Evolutionary conservation across 2,113 vertebrate species (phyloP).

Genomic region (Pantherophis guttatus): DNA sequence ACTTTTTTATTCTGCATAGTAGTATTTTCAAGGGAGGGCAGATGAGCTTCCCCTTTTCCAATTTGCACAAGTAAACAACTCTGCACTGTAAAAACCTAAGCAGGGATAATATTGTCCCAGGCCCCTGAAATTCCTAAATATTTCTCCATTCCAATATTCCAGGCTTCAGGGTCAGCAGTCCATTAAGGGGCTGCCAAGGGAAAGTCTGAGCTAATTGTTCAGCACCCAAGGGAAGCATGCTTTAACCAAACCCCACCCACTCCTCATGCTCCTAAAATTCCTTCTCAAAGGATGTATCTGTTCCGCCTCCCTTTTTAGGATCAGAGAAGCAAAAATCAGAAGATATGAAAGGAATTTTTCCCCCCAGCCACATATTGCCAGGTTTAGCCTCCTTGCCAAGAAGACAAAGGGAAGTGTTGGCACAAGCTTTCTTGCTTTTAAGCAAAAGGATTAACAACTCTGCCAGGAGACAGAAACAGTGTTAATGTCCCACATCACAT

Average conservation of each 20-base stretch:
- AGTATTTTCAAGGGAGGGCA: background rate
- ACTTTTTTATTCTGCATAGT: background rate
- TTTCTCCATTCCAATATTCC: background rate
- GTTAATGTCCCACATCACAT: background rate
- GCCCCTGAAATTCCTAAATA: background rate
- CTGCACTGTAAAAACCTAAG: background rate
- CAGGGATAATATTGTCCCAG: no score
- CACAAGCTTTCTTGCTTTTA: background rate
- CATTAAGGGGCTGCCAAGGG: background rate
- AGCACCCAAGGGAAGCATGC: background rate
- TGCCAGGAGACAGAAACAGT: background rate
- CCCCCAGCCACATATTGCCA: background rate
- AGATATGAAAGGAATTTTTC: background rate
- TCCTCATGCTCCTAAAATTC: background rate
- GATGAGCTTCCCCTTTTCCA: background rate
- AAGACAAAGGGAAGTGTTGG: fast-evolving
- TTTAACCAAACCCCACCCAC: background rate
- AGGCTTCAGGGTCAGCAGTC: background rate
- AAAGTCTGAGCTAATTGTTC: background rate
- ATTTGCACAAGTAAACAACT: background rate
- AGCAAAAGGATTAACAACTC: fast-evolving
- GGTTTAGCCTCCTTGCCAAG: background rate
- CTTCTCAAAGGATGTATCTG: background rate
- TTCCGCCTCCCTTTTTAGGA: fast-evolving
- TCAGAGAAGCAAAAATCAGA: background rate